Evolutionary conservation across 2,113 vertebrate species (phyloP).

Genomic region (Oncorhynchus kisutch): DNA sequence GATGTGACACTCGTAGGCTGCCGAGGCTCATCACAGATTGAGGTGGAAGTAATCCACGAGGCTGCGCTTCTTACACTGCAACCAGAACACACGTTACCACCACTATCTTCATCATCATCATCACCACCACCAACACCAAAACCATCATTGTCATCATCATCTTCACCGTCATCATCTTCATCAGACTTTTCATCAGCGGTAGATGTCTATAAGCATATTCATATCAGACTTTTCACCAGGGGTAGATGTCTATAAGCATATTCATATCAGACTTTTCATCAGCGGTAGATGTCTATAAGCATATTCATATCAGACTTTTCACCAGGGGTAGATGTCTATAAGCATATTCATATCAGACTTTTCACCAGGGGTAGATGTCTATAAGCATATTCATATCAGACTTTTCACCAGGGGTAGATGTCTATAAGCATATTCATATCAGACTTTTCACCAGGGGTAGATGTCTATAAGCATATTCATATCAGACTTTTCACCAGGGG

Average conservation of each 20-base stretch:
- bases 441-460: too few relatives aligned
- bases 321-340: background rate
- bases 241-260: too few relatives aligned
- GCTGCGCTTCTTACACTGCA: background rate
- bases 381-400: too few relatives aligned
- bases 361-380: too few relatives aligned
- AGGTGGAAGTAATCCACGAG: slow-evolving; percentile 16
- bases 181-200: background rate
- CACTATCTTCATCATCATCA: background rate
- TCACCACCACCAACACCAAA: background rate
- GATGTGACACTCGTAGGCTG: background rate
- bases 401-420: too few relatives aligned
- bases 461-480: too few relatives aligned
- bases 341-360: too few relatives aligned
- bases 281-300: too few relatives aligned
- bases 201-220: too few relatives aligned
- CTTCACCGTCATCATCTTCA: slow-evolving; percentile 4
- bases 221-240: background rate
- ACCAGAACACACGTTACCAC: background rate
- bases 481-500: too few relatives aligned
- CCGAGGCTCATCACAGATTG: background rate
- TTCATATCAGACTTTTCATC: background rate
- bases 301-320: slow-evolving; percentile 4
- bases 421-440: too few relatives aligned
- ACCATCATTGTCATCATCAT: background rate